Evolutionary conservation across 2,113 vertebrate species (phyloP), one percentile per base, ranked within the genome.

Genomic region (Macrotus californicus): DNA sequence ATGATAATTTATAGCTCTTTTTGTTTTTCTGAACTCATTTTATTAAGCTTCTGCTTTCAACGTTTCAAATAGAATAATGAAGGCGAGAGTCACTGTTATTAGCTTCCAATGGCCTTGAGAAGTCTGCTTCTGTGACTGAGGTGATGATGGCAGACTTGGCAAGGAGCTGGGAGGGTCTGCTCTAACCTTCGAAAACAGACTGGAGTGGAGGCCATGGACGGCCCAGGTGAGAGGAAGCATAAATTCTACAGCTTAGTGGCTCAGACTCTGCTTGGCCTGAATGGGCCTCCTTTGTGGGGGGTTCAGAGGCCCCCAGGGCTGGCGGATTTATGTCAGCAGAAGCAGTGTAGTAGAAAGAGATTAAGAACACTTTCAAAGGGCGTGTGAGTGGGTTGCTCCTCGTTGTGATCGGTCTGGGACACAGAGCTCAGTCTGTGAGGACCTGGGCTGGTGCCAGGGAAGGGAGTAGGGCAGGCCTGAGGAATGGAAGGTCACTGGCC

Each of bases 401-500:
- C n/a, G 3, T 34, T 72, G 31, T 61, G 79, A 77, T 89, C 4
- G 7, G 91, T 66, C 92, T 87, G 92, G 88, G 92, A 97, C 93
- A 93, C 89, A 91, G 70, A 72, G 91, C 89, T 92, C 93, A 67
- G 94, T 92, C 90, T 95, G 79, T 92, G 94, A 93, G 93, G 94
- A 92, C 85, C 94, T 95, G 97, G 96, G 95, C 21, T 7, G 6
- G 52, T 85, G 96, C 97, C 97, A 97, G 87, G 0, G 16, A 70
- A 87, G 97, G 97, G 97, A 97, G 97, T 89, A 36, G 72, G 75
- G 66, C 76, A 26, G 93, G 41, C 69, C 91, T 39, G 67, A 94
- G 93, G 94, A 96, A 95, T 96, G 95, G 97, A 98, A 98, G 97
- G 97, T 96, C 97, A 97, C 94, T 1, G n/a, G 83, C 95, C 88